A percentile compares a stretch with the other conserved stretches of the same genome.
These are phyloP conservation scores for Dufourea novaeangliae DNA, from an alignment of 1,140 invertebrate species.

Conservation along the genomic window DNA sequence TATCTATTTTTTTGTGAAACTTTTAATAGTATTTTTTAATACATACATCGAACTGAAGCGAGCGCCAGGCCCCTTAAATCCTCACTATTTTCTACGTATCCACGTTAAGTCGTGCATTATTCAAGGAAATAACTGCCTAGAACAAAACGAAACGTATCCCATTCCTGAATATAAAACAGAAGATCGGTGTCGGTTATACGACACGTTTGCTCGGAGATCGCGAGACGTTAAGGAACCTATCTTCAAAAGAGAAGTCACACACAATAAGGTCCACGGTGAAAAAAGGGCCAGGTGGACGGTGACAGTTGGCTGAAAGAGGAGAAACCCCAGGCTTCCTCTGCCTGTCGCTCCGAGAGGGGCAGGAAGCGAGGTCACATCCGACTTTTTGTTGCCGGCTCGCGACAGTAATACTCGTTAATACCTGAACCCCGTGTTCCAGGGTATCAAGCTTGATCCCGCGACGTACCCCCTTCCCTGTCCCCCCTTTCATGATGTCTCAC, in stretches of 20 bases:
- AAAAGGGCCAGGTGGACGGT: neutral
- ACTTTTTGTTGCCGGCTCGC: constrained; percentile 25
- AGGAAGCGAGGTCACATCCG: constrained; percentile 31
- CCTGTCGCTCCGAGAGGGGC: neutral
- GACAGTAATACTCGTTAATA: constrained; percentile 39
- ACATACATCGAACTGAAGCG: too few species aligned
- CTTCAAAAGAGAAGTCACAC: neutral
- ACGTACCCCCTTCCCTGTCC: constrained; percentile 19
- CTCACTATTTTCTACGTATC: too few species aligned
- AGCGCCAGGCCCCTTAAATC: too few species aligned
- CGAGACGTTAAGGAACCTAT: neutral
- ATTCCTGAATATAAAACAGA: too few species aligned
- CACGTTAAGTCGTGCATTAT: too few species aligned
- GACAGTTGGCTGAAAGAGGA: neutral
- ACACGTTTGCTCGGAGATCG: neutral
- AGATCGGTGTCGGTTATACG: neutral
- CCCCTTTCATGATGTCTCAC: constrained; percentile 37
- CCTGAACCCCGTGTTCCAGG: constrained; percentile 14
- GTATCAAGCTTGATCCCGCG: constrained; percentile 6
- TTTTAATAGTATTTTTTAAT: too few species aligned
- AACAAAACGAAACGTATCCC: too few species aligned
- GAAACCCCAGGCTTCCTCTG: too few species aligned
- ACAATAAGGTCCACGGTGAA: constrained; percentile 9
- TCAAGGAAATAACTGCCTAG: too few species aligned
- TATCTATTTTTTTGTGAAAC: too few species aligned